These are phyloP conservation scores for Geotrupes spiniger DNA, from an alignment of 2,888 invertebrate genomes.

Conservation along the genomic window DNA sequence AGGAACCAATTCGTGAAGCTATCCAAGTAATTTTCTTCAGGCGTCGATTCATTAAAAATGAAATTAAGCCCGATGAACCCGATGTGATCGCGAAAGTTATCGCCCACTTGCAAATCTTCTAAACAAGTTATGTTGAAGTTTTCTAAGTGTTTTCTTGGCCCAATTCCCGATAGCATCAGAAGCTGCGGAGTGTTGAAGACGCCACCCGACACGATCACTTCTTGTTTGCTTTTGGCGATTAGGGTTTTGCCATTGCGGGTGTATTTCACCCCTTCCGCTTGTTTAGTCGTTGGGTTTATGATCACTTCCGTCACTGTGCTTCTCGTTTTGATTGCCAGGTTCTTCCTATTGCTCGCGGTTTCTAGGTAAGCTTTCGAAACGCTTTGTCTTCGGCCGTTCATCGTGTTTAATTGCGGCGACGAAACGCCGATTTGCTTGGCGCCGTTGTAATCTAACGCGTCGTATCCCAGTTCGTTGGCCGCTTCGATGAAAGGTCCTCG, in stretches of 20 bases:
- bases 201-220: constrained; percentile 68
- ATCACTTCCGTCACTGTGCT: constrained; percentile 57
- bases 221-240: constrained; percentile 60
- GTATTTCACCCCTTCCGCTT: constrained; percentile 48
- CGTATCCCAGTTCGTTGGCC: constrained; percentile 34
- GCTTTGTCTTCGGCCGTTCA: constrained; percentile 53
- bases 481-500: constrained; percentile 21
- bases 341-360: constrained; percentile 37
- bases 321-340: constrained; percentile 56
- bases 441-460: constrained; percentile 17
- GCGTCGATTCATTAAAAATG: constrained; percentile 42
- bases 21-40: constrained; percentile 18
- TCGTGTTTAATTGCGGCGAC: constrained; percentile 46
- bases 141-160: constrained; percentile 49
- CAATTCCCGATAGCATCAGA: constrained; percentile 64
- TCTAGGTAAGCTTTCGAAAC: constrained; percentile 58
- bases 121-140: constrained; percentile 44
- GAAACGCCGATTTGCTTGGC: constrained; percentile 42
- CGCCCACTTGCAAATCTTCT: constrained; percentile 50
- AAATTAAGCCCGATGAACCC: constrained; percentile 63
- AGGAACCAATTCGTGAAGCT: constrained; percentile 50
- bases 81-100: constrained; percentile 68
- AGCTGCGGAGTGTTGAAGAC: constrained; percentile 62
- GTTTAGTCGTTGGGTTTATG: constrained; percentile 47
- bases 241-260: constrained; percentile 47